Base-by-base conservation (phyloP, 2,888 invertebrate genomes). In the Serripes groenlandicus region DNA sequence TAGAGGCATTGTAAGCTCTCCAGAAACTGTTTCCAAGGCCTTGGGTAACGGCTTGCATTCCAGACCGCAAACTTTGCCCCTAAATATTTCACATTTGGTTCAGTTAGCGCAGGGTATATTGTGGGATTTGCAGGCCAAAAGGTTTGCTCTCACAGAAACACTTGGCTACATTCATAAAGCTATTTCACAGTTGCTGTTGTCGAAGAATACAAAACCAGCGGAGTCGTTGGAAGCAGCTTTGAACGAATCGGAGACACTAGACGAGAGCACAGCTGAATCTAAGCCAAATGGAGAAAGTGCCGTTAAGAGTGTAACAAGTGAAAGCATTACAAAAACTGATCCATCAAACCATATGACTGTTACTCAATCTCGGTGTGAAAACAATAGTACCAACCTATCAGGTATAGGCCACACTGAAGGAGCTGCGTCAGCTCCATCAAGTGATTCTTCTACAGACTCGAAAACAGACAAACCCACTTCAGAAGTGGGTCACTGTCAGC, bases 121-220 rank as follows among this genome's bases (percentile, higher is more conserved):
- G 11, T 93, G 93, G 93, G 92, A 93, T 64, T 83, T 92, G 3
- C 93, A 93, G 76, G 92, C 91, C 62, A 92, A 92, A 64, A 78
- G 91, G 15, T 90, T 89, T 81, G 91, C 92, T 7, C 81, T 92
- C 32, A 92, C 91, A 26, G 92, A 93, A 78, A 93, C 92, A 0
- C 81, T 93, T 28, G 92, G 92, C 28, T 91, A 92, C 77, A 91
- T 93, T 49, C 92, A 93, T 71, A 90, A 90, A 28, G 92, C 92
- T 37, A 92, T 93, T 68, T 92, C 93, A 4, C 91, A 92, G 72
- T 86, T 92, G 18, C 82, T 93, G 32, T 86, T 92, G 60, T 87
- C 90, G 15, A 88, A 91, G 69, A 89, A 86, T 73, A 11, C 76
- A 18, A 64, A 64, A 42, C 60, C 74, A 32, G 32, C 66, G 28